Evolutionary conservation across 2,888 invertebrate genomes (phyloP), one percentile per base, ranked within the genome.

Genomic region (Limnephilus lunatus): DNA sequence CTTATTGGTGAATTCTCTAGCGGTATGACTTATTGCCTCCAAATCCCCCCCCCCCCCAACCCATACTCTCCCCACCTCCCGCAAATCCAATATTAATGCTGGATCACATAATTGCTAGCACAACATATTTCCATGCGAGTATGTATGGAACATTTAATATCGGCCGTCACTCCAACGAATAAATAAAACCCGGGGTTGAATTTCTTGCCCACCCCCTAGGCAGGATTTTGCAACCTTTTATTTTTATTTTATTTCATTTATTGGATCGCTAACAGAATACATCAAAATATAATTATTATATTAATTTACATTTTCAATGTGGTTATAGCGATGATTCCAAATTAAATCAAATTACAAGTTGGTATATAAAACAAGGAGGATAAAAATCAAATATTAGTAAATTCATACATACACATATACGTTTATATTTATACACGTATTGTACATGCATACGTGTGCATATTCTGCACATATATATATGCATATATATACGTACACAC

Each of bases 1-100:
- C 94, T 94, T 95, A 94, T 94, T 94, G 94, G 94, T 94, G 94
- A 95, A 94, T 95, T 95, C 94, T 95, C 95, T 95, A 95, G 95
- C 95, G 94, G 94, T 31, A 31, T 68, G 88, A 30, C 88, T 53
- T 88, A 53, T 88, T 87, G 85, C 94, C 39, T 39, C 9, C 39
- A 19, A 31, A 68, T 31, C 53, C 87, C 30, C 32, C 35, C 25
- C 30, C 85, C 15, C n/a, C 87, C 94, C 94, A 94, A 94, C 94
- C n/a, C n/a, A n/a, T 93, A 94, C 94, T 94, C 94, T 94, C 94
- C 94, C 80, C 89, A 25, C 81, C 85, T 81, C 89, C 90, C 91
- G 92, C 87, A 93, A 92, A 93, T 93, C 93, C 93, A 93, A 93
- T 92, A 93, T 92, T 93, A 93, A 93, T 93, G 92, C 91, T 88